Evolutionary conservation across 2,113 vertebrate species (phyloP), one percentile per base, ranked within the genome.

Genomic region (Hyperopisus bebe): DNA sequence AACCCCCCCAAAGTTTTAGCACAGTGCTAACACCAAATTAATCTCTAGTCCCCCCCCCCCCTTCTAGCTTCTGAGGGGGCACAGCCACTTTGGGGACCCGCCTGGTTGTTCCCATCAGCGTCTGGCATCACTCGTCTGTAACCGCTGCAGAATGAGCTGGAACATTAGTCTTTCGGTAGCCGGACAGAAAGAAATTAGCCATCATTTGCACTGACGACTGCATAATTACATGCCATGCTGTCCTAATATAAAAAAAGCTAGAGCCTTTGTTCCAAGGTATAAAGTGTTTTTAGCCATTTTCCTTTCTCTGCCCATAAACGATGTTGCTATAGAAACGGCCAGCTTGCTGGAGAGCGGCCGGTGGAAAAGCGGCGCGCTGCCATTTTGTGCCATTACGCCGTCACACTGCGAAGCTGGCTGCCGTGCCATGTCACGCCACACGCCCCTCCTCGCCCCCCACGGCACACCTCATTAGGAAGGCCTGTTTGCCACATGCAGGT

Each of bases 181-280:
- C 94, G 94, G 94, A 95, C 94, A 95, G 93, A 93, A 91, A 94
- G 93, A 95, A 96, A 96, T 96, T 95, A 96, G 95, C 93, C 95
- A 95, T 95, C 93, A 95, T 95, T 95, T 96, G 94, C 93, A 92
- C 93, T 95, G 95, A 96, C 92, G 94, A 94, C 83, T 90, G 58
- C 95, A 95, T 95, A 95, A 96, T 96, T 94, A 93, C 93, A 93
- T 93, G 94, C 94, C 95, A 95, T 91, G 94, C 95, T 94, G 94
- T 94, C 94, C 92, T 94, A 93, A 90, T 92, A 94, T 94, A 80
- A 93, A 94, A 42, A 93, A 96, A 96, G 96, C 95, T 95, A 93
- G 94, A 93, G 93, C 94, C 83, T 95, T 95, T 95, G 94, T 96
- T 95, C 92, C 93, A 90, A 93, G 83, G 93, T 92, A 95, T 94